Evolutionary conservation across 2,888 invertebrate species (phyloP), one percentile per base, ranked within the genome.

Genomic region (Tinea pellionella): DNA sequence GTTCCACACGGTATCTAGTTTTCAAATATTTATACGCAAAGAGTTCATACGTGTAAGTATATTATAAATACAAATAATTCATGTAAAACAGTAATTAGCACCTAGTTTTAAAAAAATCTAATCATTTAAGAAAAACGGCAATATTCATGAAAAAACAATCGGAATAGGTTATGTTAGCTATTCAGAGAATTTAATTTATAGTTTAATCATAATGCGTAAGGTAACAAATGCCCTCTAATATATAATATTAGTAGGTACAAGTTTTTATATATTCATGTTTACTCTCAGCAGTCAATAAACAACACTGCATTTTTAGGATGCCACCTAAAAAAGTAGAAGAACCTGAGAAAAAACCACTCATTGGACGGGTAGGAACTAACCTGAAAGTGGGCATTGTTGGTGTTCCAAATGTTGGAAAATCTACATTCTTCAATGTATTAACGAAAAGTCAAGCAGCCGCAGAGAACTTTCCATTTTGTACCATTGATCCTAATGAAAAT

Each of bases 401-500:
- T 58, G 92, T 99, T 61, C 99, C 99, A 29, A 99, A 99, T 89
- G 99, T 99, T 63, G 99, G 99, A 63, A 99, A 99, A 85, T 98
- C 98, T 8, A 99, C 99, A 59, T 99, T 99, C 88, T 99, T 99
- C 90, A 99, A 99, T 86, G 98, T 99, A 19, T 88, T 99, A 64
- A 99, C 99, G 30, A 97, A 99, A 80, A 98, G 98, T 77, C 94
- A 95, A 72, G 99, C 97, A 6, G 94, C 97, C 61, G 99, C 99
- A 59, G 99, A 99, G 79, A 99, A 99, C 80, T 99, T 99, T 77
- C 99, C 99, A 0, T 99, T 99, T 90, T 99, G 99, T 89, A 99
- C 99, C 80, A 99, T 99, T 78, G 98, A 99, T 88, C 99, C 99
- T 57, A 99, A 99, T 95, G 99, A 99, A 92, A 98, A 96, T 97